phyloP scores from a whole-genome alignment of 2,888 invertebrate genomes.

The Conomelus anceps region DNA sequence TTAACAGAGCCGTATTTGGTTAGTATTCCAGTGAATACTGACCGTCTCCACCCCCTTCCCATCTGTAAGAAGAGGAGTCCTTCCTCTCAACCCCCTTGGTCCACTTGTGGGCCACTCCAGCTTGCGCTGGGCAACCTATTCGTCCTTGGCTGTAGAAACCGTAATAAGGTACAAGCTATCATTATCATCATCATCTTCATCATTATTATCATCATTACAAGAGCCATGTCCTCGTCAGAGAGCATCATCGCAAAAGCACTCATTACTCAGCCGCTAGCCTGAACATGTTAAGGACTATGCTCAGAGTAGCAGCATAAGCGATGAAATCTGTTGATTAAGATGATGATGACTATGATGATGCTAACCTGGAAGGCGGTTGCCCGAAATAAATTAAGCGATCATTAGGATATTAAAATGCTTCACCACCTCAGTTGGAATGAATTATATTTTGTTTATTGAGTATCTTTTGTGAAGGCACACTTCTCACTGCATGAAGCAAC shows the following conservation, averaged over 20 bases:
- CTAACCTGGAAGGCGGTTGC: background rate
- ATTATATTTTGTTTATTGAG: too few relatives aligned
- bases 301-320: too few relatives aligned
- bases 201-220: background rate
- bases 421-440: background rate
- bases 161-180: background rate
- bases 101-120: background rate
- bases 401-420: background rate
- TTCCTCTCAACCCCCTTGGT: too few relatives aligned
- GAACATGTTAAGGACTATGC: background rate
- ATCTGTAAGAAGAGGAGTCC: background rate
- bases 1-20: background rate
- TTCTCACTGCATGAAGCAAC: too few relatives aligned
- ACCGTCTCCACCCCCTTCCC: background rate
- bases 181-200: background rate
- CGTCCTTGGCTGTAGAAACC: background rate
- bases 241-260: background rate
- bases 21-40: background rate
- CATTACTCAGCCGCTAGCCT: background rate
- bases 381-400: background rate
- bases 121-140: background rate
- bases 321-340: too few relatives aligned
- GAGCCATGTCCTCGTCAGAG: background rate
- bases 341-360: background rate
- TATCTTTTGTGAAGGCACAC: too few relatives aligned